Evolutionary conservation across 2,113 vertebrate genomes (phyloP), one percentile per base, ranked within the genome.

Genomic region (Gobio gobio): DNA sequence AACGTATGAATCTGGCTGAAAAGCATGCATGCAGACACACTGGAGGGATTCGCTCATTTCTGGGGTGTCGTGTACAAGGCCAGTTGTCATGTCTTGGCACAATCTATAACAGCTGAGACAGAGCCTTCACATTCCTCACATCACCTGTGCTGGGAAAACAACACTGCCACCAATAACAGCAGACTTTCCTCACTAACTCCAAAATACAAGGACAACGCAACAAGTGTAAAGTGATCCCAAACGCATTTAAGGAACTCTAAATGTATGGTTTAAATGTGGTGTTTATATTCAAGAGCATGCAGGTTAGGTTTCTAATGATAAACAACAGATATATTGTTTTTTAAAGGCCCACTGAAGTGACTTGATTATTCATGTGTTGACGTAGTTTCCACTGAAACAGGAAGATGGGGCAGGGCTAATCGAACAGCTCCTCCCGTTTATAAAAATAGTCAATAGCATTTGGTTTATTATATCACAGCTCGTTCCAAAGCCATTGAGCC

Each of bases 91-190:
- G 85, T 77, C 83, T 10, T 13, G 88, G 73, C 86, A 47, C 45
- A 83, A 59, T 83, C 90, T 92, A 85, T n/a, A 84, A 92, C 94
- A 94, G 94, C 93, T 94, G 94, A 87, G 85, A 87, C 92, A 93
- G 90, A 90, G 85, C 68, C 75, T 88, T 90, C 90, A 83, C 93
- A 94, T 94, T 95, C 93, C 93, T 91, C 90, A 87, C 88, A 87
- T 93, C 93, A 94, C 92, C 94, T 95, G 93, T 91, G 89, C 20
- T 87, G 82, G 86, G 64, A 68, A 76, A 58, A 68, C n/a, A 77
- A 76, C 49, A 40, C 51, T 43, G 24, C 20, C 85, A 82, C 59
- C 20, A 61, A 45, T 20, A 29, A 76, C 1, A 54, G 26, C 20
- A 77, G 20, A 56, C 49, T 56, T 20, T 54, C 49, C 26, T 20